phyloP scores from a whole-genome alignment of 2,797 vertebrate species.

The Fistularia commersonii region DNA sequence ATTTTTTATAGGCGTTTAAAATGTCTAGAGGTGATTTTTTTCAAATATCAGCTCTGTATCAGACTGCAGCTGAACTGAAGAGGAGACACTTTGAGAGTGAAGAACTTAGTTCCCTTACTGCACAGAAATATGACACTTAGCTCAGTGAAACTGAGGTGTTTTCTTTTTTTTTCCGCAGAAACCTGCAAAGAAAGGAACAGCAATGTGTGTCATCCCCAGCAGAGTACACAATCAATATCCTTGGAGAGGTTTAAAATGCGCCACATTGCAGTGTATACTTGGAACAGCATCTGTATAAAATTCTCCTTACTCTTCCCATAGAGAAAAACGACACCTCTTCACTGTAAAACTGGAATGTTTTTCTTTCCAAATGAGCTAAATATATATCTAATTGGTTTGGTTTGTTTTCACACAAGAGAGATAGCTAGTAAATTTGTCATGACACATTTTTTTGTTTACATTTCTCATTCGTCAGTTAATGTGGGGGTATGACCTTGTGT shows the following conservation, averaged over 20 bases:
- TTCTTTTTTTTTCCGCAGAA: constrained; percentile 1
- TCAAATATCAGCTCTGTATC: constrained; percentile 4
- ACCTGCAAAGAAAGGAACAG: constrained; percentile 4
- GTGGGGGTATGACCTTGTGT: too few species aligned
- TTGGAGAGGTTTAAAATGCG: constrained; percentile 16
- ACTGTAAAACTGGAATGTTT: too few species aligned
- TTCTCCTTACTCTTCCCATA: constrained; percentile 12
- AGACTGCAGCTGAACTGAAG: constrained; percentile 11
- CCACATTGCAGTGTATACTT: constrained; percentile 30
- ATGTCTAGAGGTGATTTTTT: background rate
- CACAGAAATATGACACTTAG: constrained; percentile 13
- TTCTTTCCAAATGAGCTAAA: too few species aligned
- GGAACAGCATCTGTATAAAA: constrained; percentile 33
- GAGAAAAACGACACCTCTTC: constrained; percentile 23
- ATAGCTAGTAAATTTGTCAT: too few species aligned
- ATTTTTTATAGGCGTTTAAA: background rate
- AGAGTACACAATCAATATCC: constrained; percentile 6
- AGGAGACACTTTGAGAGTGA: constrained; percentile 12
- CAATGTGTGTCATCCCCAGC: background rate
- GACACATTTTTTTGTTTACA: too few species aligned
- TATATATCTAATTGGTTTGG: too few species aligned
- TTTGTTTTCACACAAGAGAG: too few species aligned
- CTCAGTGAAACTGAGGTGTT: background rate
- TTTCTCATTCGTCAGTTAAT: too few species aligned
- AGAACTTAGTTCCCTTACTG: constrained; percentile 3